Evolutionary conservation across 23 tunicate species (phyloP).

Genomic region (Clavelina lepadiformis): DNA sequence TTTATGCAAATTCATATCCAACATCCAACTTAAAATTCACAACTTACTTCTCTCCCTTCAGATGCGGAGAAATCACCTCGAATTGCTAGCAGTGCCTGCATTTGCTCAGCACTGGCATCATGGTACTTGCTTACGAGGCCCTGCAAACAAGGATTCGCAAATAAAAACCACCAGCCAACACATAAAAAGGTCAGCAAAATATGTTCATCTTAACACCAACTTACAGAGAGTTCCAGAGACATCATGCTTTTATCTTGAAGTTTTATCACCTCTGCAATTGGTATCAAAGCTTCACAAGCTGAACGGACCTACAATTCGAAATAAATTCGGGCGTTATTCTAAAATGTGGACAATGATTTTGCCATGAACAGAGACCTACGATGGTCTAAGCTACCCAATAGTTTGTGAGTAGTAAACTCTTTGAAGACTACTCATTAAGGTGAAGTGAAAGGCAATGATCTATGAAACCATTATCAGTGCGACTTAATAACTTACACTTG

Average conservation of each 20-base stretch:
- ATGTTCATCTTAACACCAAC: constrained; percentile 6
- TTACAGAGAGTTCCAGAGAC: constrained; percentile 83
- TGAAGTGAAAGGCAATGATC: too few species aligned
- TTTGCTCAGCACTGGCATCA: constrained; percentile 66
- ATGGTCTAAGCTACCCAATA: too few species aligned
- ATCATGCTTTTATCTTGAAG: constrained; percentile 95
- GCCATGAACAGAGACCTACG: too few species aligned
- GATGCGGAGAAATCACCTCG: constrained; percentile 73
- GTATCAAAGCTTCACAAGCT: constrained; percentile 77
- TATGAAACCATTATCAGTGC: too few species aligned
- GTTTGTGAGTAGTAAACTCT: too few species aligned
- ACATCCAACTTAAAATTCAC: too few species aligned
- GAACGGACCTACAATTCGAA: constrained; percentile 39
- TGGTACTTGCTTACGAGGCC: constrained; percentile 80
- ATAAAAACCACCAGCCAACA: background rate
- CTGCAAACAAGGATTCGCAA: constrained; percentile 24
- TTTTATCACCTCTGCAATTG: constrained; percentile 83
- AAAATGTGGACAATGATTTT: too few species aligned
- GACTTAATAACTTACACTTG: constrained; percentile 18
- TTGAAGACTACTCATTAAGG: too few species aligned
- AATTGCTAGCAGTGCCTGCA: constrained; percentile 75
- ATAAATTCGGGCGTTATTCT: constrained; percentile 1
- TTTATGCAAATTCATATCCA: too few species aligned
- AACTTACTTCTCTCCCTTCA: constrained; percentile 80
- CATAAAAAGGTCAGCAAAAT: background rate